Conservation (phyloP, 2,797 vertebrate genomes). For the Brachymystax lenok region DNA sequence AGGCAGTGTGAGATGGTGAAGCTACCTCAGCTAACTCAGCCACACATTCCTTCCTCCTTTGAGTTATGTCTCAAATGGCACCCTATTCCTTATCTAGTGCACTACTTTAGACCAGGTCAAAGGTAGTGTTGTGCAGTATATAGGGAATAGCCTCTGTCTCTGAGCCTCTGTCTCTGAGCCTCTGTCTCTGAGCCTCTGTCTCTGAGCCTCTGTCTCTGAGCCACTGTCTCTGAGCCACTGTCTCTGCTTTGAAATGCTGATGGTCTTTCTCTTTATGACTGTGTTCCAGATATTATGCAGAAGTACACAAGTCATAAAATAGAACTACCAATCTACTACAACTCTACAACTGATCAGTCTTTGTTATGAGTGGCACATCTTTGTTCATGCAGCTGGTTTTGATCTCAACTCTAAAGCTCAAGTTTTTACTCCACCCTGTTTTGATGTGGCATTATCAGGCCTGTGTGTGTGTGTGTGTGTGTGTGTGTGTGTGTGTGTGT, state of each 20-base stretch:
- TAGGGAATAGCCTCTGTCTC: neutral
- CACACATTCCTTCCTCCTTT: slow-evolving; percentile 29
- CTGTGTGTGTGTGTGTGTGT: too few species aligned
- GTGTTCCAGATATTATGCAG: too few species aligned
- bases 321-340: neutral
- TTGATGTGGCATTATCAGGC: slow-evolving; percentile 20
- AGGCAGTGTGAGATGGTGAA: slow-evolving; percentile 47
- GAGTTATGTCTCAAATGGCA: neutral
- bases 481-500: too few species aligned
- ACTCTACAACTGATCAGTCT: neutral
- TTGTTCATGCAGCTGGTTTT: neutral
- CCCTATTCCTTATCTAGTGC: neutral
- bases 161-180: too few species aligned
- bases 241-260: slow-evolving; percentile 7
- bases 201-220: too few species aligned
- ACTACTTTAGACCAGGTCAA: neutral
- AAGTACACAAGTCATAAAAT: neutral
- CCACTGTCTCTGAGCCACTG: too few species aligned
- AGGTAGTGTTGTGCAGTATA: neutral
- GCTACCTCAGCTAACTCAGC: slow-evolving; percentile 11
- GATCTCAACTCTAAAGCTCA: slow-evolving; percentile 7
- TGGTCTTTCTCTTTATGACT: neutral
- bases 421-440: slow-evolving; percentile 15
- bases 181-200: too few species aligned
- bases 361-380: neutral